A percentile compares a stretch with the other conserved stretches of the same genome.
Conservation (phyloP, 2,888 invertebrate genomes). For the Lasioglossum pauxillum region DNA sequence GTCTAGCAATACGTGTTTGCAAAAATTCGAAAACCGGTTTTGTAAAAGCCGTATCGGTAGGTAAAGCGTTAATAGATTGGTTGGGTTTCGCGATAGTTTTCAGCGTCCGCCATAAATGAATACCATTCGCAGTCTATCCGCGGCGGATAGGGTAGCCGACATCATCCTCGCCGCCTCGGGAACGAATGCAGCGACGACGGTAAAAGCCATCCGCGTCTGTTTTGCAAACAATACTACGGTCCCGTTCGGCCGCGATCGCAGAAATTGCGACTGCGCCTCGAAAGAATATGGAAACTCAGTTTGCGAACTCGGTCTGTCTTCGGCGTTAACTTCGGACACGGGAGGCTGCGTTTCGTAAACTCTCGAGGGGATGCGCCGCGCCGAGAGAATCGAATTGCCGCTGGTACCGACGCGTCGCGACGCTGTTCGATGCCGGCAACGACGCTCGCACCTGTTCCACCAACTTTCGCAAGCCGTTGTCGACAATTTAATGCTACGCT, state of each 20-base stretch:
- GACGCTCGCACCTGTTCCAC: conserved; percentile 23
- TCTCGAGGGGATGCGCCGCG: conserved; percentile 1
- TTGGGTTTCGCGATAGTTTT: background rate
- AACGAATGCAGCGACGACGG: conserved; percentile 25
- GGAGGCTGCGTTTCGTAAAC: conserved; percentile 49
- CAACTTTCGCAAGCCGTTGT: conserved; percentile 18
- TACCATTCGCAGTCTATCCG: background rate
- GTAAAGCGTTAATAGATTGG: background rate
- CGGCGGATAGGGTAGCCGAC: background rate
- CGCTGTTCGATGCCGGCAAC: background rate
- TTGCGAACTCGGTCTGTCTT: conserved; percentile 59
- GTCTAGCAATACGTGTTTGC: background rate
- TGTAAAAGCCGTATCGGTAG: background rate
- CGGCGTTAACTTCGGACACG: conserved; percentile 61
- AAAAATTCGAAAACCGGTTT: background rate
- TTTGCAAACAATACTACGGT: conserved; percentile 62
- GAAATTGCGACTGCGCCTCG: conserved; percentile 56
- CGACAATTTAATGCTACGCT: conserved; percentile 18
- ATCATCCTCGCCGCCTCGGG: conserved; percentile 16
- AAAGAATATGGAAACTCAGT: conserved; percentile 65
- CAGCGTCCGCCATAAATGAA: background rate
- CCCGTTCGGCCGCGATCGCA: conserved; percentile 50
- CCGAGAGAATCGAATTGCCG: conserved; percentile 58
- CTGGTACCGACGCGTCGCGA: conserved; percentile 19
- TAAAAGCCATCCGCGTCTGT: conserved; percentile 41